Evolutionary conservation across 2,113 vertebrate species (phyloP).

Genomic region (Aplodontia rufa): DNA sequence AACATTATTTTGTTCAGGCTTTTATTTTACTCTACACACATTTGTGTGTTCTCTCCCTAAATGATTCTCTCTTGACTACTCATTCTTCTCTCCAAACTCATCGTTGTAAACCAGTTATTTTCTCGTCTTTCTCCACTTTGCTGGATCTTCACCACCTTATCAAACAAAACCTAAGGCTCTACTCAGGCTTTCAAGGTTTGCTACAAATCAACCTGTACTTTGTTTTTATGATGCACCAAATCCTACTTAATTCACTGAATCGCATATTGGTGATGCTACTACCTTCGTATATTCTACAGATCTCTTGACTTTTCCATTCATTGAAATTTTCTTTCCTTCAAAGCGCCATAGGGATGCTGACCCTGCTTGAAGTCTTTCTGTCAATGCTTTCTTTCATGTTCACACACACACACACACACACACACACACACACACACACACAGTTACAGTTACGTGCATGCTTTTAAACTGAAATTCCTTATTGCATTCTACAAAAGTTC

Average conservation of each 20-base stretch:
- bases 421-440: neutral
- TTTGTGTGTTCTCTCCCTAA: neutral
- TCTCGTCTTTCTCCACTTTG: neutral
- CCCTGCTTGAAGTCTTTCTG: neutral
- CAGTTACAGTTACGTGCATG: neutral
- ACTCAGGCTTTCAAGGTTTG: neutral
- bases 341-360: neutral
- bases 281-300: neutral
- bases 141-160: neutral
- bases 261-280: neutral
- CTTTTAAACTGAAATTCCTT: neutral
- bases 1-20: neutral
- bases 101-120: neutral
- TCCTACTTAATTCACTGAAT: neutral
- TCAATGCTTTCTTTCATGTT: neutral
- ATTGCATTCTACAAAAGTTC: neutral
- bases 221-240: neutral
- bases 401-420: neutral
- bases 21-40: neutral
- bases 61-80: neutral
- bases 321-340: neutral
- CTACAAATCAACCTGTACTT: neutral
- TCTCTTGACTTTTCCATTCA: neutral
- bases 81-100: neutral
- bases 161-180: neutral